phyloP scores from a whole-genome alignment of 2,888 invertebrate species.

The Drosophila colorata region DNA sequence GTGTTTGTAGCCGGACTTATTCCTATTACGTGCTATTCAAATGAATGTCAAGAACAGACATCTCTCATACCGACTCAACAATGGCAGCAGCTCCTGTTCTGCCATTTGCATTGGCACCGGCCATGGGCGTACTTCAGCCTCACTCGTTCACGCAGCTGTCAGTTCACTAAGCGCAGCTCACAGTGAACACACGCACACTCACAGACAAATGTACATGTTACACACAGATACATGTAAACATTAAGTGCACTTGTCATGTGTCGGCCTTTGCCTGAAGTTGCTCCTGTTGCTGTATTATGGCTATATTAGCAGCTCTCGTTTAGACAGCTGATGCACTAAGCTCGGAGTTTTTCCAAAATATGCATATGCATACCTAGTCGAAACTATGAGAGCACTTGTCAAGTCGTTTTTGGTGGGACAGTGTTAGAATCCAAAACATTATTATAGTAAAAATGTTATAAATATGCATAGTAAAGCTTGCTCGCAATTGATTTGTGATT shows the following conservation, averaged over 20 bases:
- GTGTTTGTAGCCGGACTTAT: constrained; percentile 4
- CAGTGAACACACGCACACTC: constrained; percentile 15
- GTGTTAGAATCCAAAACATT: not conserved
- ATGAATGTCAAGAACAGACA: constrained; percentile 69
- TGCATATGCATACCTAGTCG: not conserved
- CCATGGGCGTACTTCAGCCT: constrained; percentile 38
- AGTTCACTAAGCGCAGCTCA: constrained; percentile 48
- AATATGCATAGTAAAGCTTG: too few species aligned
- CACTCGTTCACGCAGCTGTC: constrained; percentile 64
- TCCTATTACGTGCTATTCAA: constrained; percentile 40
- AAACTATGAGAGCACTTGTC: constrained; percentile 14
- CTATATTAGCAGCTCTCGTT: constrained; percentile 40
- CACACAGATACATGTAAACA: constrained; percentile 12
- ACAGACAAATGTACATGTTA: constrained; percentile 10
- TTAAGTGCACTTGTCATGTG: constrained; percentile 67
- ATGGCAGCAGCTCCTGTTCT: constrained; percentile 3
- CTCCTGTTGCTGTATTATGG: constrained; percentile 24
- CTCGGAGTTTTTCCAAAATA: constrained; percentile 16
- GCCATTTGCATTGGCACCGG: constrained; percentile 28
- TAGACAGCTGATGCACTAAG: constrained; percentile 54
- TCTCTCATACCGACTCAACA: constrained; percentile 12
- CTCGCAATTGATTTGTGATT: too few species aligned
- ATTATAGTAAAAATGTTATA: too few species aligned
- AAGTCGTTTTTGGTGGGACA: not conserved
- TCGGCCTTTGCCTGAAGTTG: constrained; percentile 30